phyloP scores from a whole-genome alignment of 1,140 invertebrate genomes.

The Papilio aristodemus region DNA sequence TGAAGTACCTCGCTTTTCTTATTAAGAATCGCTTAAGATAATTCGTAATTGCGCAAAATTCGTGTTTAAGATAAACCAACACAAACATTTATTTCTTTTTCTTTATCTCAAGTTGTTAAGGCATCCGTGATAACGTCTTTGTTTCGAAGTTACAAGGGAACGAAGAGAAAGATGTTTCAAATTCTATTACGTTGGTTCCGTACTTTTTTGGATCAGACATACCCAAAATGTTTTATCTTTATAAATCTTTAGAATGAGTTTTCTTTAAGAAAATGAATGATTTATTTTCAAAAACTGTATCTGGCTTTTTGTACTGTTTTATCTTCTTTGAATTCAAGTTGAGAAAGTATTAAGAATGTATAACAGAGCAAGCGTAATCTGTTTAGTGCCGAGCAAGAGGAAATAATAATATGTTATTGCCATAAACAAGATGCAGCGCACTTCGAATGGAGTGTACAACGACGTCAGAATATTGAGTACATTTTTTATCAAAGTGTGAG shows the following conservation, averaged over 20 bases:
- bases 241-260: background rate
- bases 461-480: too few relatives aligned
- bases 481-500: too few relatives aligned
- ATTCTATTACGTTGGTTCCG: background rate
- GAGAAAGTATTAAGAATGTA: background rate
- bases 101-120: conserved; percentile 9
- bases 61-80: conserved; percentile 5
- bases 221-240: conserved; percentile 8
- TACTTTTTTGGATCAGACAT: background rate
- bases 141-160: background rate
- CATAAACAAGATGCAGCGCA: too few relatives aligned
- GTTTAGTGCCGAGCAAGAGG: too few relatives aligned
- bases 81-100: conserved; percentile 11
- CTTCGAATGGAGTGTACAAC: too few relatives aligned
- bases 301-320: background rate
- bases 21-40: background rate
- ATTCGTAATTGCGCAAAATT: background rate
- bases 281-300: background rate
- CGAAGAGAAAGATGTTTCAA: background rate
- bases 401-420: too few relatives aligned
- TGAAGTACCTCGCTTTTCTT: background rate
- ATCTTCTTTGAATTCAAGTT: background rate
- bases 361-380: background rate
- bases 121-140: conserved; percentile 2
- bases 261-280: too few relatives aligned